Conservation (phyloP, 2,888 invertebrate species). For the Chromoteleia sp. region DNA sequence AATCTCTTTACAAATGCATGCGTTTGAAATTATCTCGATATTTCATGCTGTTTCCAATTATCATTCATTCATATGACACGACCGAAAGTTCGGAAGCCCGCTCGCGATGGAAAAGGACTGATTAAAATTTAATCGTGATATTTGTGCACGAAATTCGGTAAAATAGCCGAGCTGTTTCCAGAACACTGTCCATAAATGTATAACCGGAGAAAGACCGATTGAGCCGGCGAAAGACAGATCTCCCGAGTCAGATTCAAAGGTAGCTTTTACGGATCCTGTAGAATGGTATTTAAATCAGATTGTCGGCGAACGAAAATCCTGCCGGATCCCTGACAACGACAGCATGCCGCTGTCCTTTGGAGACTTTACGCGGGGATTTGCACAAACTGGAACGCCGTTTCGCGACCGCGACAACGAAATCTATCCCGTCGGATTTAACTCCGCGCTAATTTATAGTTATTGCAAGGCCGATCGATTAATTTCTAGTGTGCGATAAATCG, state of each 20-base stretch:
- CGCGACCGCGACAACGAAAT: constrained; percentile 72
- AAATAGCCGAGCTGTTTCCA: background rate
- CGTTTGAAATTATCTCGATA: constrained; percentile 36
- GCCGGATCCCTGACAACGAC: constrained; percentile 61
- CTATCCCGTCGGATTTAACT: constrained; percentile 73
- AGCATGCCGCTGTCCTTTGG: constrained; percentile 58
- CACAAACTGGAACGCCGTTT: constrained; percentile 58
- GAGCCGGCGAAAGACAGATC: constrained; percentile 38
- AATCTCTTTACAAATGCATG: constrained; percentile 60
- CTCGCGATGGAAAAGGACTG: constrained; percentile 13
- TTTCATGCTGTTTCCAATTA: constrained; percentile 36
- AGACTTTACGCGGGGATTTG: constrained; percentile 69
- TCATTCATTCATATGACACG: constrained; percentile 33
- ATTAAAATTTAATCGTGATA: constrained; percentile 48
- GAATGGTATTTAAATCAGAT: constrained; percentile 75
- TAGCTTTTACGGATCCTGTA: constrained; percentile 56
- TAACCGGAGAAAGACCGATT: constrained; percentile 18
- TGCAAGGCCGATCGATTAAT: constrained; percentile 67
- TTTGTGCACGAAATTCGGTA: constrained; percentile 6
- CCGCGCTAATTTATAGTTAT: constrained; percentile 76
- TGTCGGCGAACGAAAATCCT: constrained; percentile 68
- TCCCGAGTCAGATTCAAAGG: constrained; percentile 36
- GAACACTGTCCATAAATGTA: constrained; percentile 30
- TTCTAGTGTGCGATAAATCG: constrained; percentile 60
- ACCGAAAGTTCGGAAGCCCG: constrained; percentile 33